Evolutionary conservation across 2,888 invertebrate genomes (phyloP).

Genomic region (Dasypogon diadema): DNA sequence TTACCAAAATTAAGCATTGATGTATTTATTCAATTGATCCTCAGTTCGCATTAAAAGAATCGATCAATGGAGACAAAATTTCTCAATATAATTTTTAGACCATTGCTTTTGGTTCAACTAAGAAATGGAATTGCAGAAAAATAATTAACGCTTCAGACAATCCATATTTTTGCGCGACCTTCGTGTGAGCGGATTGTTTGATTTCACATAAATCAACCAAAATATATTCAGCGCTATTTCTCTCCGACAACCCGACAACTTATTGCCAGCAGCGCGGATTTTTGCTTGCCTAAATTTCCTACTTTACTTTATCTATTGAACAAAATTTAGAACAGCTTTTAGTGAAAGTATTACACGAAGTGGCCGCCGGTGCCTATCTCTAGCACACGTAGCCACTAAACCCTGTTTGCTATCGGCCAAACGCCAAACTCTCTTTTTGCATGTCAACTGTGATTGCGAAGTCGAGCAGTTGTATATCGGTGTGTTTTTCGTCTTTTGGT

Average conservation of each 20-base stretch:
- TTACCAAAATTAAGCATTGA: too few species aligned
- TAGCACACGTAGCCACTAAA: neutral
- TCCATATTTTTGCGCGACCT: too few species aligned
- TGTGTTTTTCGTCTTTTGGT: conserved; percentile 18
- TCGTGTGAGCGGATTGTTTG: too few species aligned
- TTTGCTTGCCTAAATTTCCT: neutral
- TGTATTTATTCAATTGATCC: too few species aligned
- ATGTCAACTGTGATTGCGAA: conserved; percentile 33
- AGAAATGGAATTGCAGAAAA: too few species aligned
- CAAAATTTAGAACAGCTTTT: conserved; percentile 42
- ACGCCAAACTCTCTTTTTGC: conserved; percentile 19
- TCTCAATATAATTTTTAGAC: too few species aligned
- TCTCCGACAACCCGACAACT: neutral
- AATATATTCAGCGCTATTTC: neutral
- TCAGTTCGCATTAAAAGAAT: too few species aligned
- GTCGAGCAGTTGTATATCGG: conserved; percentile 12
- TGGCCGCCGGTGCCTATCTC: conserved; percentile 19
- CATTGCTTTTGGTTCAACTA: too few species aligned
- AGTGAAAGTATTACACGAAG: conserved; percentile 29
- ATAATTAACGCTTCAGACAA: too few species aligned
- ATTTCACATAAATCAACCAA: too few species aligned
- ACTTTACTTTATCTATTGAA: neutral
- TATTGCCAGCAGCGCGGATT: neutral
- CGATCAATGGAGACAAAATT: too few species aligned
- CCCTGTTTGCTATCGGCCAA: neutral